Conservation (phyloP, 2,888 invertebrate genomes). For the Tromatobia lineatoria region DNA sequence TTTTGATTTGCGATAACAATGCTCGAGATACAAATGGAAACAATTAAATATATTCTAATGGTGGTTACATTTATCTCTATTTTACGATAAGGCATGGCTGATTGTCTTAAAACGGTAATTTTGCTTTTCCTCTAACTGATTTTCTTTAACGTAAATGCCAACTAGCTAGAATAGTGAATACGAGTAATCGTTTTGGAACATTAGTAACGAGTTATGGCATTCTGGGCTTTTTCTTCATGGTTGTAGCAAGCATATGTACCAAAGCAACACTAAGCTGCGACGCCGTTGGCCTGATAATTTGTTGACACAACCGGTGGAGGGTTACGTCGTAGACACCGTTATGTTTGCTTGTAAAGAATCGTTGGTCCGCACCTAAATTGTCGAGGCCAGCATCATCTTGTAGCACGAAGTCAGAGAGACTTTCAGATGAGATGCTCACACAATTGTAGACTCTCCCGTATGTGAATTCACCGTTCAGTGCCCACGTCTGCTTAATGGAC, state of each 20-base stretch:
- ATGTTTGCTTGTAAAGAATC: slow-evolving; percentile 48
- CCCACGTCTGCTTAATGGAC: neutral
- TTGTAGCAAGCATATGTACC: slow-evolving; percentile 4
- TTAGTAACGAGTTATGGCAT: slow-evolving; percentile 4
- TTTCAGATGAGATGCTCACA: neutral
- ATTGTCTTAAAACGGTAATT: neutral
- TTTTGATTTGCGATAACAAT: neutral
- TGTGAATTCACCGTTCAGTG: neutral
- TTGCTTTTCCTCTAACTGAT: neutral
- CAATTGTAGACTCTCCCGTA: neutral
- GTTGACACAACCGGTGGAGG: slow-evolving; percentile 52
- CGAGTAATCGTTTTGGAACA: slow-evolving; percentile 37
- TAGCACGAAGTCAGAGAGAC: neutral
- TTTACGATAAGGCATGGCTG: neutral
- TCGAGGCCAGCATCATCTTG: slow-evolving; percentile 1
- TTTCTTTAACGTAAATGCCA: neutral
- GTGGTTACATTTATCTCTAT: slow-evolving; percentile 12
- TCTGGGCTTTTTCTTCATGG: slow-evolving; percentile 23
- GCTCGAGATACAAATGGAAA: slow-evolving; percentile 1
- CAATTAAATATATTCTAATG: slow-evolving; percentile 14
- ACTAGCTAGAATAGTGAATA: slow-evolving; percentile 7
- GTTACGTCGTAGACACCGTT: slow-evolving; percentile 42
- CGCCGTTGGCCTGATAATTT: slow-evolving; percentile 46
- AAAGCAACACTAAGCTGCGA: slow-evolving; percentile 35
- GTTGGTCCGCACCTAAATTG: slow-evolving; percentile 28